These are phyloP conservation scores for Micronycteris hirsuta DNA, from an alignment of 2,113 vertebrate genomes.

Conservation along the genomic window DNA sequence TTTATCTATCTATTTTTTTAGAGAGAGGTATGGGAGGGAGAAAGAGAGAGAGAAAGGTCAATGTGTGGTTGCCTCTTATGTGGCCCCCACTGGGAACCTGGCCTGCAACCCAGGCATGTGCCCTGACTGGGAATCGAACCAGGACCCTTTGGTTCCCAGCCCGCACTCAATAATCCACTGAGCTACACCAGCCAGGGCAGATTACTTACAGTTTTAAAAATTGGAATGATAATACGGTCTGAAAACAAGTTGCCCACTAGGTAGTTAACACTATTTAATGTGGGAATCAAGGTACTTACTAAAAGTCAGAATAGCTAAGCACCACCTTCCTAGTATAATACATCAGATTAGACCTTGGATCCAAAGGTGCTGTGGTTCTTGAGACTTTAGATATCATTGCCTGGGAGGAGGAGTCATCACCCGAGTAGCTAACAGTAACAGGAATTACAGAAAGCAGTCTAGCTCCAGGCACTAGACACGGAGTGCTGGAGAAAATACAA, in stretches of 20 bases:
- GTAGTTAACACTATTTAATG: not conserved
- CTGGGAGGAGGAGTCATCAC: not conserved
- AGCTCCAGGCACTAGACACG: not conserved
- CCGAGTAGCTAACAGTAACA: not conserved
- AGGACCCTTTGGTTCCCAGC: too few relatives aligned
- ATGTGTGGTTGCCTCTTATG: too few relatives aligned
- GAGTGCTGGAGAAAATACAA: not conserved
- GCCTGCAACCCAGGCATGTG: too few relatives aligned
- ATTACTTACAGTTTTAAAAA: constrained; percentile 5
- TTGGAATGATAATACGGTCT: not conserved
- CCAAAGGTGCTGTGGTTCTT: not conserved
- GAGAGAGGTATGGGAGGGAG: too few relatives aligned
- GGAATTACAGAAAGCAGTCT: not conserved
- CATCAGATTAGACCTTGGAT: not conserved
- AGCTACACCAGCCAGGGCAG: too few relatives aligned
- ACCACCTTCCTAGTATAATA: not conserved
- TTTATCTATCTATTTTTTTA: too few relatives aligned
- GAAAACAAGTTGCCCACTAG: not conserved
- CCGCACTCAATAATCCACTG: too few relatives aligned
- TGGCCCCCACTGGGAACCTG: too few relatives aligned
- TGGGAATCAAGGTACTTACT: not conserved
- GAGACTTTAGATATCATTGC: not conserved
- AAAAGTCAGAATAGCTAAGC: not conserved
- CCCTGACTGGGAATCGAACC: too few relatives aligned
- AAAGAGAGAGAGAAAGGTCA: too few relatives aligned